A percentile compares a stretch with the other conserved stretches of the same genome.
These are phyloP conservation scores for Coboldia fuscipes DNA, from an alignment of 1,140 invertebrate species.

Conservation along the genomic window DNA sequence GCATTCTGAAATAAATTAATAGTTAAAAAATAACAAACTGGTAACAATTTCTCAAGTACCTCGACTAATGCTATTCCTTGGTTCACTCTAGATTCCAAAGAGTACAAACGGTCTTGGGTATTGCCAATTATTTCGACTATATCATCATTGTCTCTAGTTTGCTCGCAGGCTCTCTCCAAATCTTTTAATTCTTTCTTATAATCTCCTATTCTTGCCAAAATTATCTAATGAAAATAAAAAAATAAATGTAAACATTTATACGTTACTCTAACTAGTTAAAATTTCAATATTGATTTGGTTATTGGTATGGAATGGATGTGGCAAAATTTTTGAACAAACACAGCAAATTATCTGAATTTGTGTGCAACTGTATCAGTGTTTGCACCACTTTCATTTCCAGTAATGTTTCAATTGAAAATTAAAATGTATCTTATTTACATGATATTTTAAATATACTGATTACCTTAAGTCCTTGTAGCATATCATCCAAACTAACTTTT, in stretches of 20 bases:
- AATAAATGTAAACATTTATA: no score
- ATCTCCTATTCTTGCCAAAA: no score
- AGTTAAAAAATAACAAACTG: not conserved
- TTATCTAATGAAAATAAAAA: no score
- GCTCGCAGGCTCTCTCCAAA: constrained; percentile 7
- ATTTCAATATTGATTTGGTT: not conserved
- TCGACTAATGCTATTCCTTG: not conserved
- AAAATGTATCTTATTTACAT: not conserved
- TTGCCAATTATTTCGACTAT: not conserved
- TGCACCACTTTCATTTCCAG: no score
- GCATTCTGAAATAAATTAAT: constrained; percentile 18
- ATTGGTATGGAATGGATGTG: not conserved
- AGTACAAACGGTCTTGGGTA: no score
- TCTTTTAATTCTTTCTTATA: no score
- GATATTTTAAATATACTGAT: constrained; percentile 13
- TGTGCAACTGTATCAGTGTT: no score
- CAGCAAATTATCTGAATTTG: no score
- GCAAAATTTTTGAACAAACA: no score
- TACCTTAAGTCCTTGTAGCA: constrained; percentile 43
- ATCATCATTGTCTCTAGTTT: not conserved
- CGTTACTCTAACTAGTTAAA: not conserved
- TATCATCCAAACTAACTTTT: constrained; percentile 39
- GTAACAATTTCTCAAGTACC: not conserved
- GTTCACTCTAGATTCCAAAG: not conserved
- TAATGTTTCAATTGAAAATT: not conserved